These are phyloP conservation scores for Rhyzopertha dominica DNA, from an alignment of 1,140 invertebrate species.

Conservation along the genomic window DNA sequence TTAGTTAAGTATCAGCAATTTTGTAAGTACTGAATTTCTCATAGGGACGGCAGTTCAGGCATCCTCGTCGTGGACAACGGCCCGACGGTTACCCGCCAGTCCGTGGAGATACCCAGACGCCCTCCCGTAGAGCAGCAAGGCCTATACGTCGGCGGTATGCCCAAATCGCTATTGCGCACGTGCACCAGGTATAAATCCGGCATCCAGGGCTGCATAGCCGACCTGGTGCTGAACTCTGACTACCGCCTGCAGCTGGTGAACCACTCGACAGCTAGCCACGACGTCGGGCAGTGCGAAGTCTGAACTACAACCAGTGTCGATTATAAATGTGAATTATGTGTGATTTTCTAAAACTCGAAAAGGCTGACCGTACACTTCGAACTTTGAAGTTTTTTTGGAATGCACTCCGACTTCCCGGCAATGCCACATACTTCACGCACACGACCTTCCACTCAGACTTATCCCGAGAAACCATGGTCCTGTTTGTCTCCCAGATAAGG, in stretches of 20 bases:
- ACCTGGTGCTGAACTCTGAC: slow-evolving; percentile 73
- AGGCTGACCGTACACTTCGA: too few species aligned
- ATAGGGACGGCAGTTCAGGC: slow-evolving; percentile 79
- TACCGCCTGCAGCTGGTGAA: slow-evolving; percentile 49
- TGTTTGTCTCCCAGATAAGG: too few species aligned
- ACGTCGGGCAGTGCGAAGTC: slow-evolving; percentile 43
- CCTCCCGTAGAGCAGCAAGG: slow-evolving; percentile 65
- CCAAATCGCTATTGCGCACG: slow-evolving; percentile 61
- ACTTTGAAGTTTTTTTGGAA: too few species aligned
- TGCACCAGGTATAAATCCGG: slow-evolving; percentile 59
- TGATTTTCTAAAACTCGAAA: too few species aligned
- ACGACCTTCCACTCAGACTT: too few species aligned
- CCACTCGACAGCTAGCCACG: slow-evolving; percentile 34
- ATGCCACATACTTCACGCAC: too few species aligned
- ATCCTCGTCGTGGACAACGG: slow-evolving; percentile 80
- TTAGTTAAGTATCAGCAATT: too few species aligned
- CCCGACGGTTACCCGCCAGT: slow-evolving; percentile 67
- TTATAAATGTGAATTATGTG: slow-evolving; percentile 5
- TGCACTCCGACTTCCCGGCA: too few species aligned
- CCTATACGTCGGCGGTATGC: slow-evolving; percentile 82
- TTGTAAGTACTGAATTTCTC: too few species aligned
- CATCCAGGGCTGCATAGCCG: slow-evolving; percentile 74
- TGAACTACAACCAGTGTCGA: slow-evolving; percentile 19
- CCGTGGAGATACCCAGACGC: slow-evolving; percentile 80
- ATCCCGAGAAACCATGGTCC: too few species aligned